Conservation (phyloP, 1,140 invertebrate genomes). For the Homarus americanus region DNA sequence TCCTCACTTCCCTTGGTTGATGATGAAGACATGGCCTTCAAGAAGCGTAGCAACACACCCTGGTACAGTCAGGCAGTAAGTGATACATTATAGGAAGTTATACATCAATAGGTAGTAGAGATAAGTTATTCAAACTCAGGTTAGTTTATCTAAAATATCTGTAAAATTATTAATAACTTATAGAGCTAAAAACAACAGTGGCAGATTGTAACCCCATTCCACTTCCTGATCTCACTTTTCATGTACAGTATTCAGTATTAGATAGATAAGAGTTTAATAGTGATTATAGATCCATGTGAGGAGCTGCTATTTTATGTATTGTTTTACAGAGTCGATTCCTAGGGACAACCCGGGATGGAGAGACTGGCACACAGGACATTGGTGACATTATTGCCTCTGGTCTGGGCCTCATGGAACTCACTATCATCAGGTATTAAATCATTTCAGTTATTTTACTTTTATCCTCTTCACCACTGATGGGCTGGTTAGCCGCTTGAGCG, state of each 20-base stretch:
- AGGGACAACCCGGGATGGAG: conserved; percentile 76
- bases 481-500: too few relatives aligned
- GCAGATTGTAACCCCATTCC: too few relatives aligned
- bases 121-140: too few relatives aligned
- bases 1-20: conserved; percentile 9
- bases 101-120: neutral
- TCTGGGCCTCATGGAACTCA: conserved; percentile 79
- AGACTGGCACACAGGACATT: conserved; percentile 77
- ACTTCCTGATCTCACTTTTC: too few relatives aligned
- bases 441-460: too few relatives aligned
- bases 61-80: conserved; percentile 79
- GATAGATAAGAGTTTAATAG: too few relatives aligned
- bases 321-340: conserved; percentile 77
- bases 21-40: conserved; percentile 22
- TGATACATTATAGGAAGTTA: neutral
- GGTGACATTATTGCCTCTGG: conserved; percentile 78
- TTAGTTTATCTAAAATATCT: too few relatives aligned
- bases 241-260: neutral
- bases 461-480: too few relatives aligned
- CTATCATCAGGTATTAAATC: conserved; percentile 75
- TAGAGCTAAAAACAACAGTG: too few relatives aligned
- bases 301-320: too few relatives aligned
- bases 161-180: too few relatives aligned
- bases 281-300: too few relatives aligned
- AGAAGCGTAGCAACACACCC: conserved; percentile 78